Evolutionary conservation across 1,140 invertebrate species (phyloP).

Genomic region (Lethocerus indicus): DNA sequence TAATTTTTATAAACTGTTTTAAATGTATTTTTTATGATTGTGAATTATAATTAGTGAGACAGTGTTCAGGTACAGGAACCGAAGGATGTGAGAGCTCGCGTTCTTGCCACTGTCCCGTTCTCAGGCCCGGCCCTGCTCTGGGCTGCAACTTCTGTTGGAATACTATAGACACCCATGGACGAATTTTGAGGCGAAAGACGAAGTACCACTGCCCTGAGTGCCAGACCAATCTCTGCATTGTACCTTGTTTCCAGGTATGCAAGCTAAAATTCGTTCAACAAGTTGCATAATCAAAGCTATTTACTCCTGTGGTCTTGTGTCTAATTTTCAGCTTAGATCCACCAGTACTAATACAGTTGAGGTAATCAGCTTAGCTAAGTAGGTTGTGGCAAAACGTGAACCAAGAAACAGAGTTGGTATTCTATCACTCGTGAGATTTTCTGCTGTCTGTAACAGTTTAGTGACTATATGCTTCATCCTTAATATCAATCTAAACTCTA

Average conservation of each 20-base stretch:
- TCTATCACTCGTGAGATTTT: too few species aligned
- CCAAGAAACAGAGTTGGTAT: too few species aligned
- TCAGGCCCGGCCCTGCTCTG: constrained; percentile 58
- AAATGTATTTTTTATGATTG: too few species aligned
- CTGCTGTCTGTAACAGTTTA: too few species aligned
- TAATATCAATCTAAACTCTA: too few species aligned
- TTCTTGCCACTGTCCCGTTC: constrained; percentile 53
- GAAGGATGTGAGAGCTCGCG: constrained; percentile 19
- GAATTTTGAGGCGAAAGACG: constrained; percentile 64
- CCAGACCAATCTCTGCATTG: constrained; percentile 70
- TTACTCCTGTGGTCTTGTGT: too few species aligned
- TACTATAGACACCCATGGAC: constrained; percentile 57
- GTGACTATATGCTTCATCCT: too few species aligned
- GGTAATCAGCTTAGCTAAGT: too few species aligned
- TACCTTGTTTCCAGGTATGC: constrained; percentile 57
- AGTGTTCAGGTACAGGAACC: constrained; percentile 12
- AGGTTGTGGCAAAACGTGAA: too few species aligned
- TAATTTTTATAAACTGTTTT: too few species aligned
- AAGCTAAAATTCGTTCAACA: background rate
- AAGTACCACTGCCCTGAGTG: constrained; percentile 79
- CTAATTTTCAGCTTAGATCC: too few species aligned
- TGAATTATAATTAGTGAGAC: too few species aligned
- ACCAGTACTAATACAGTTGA: background rate
- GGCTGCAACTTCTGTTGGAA: constrained; percentile 81
- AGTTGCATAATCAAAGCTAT: background rate